Evolutionary conservation across 2,113 vertebrate species (phyloP).

Genomic region (Tretioscincus oriximinensis): DNA sequence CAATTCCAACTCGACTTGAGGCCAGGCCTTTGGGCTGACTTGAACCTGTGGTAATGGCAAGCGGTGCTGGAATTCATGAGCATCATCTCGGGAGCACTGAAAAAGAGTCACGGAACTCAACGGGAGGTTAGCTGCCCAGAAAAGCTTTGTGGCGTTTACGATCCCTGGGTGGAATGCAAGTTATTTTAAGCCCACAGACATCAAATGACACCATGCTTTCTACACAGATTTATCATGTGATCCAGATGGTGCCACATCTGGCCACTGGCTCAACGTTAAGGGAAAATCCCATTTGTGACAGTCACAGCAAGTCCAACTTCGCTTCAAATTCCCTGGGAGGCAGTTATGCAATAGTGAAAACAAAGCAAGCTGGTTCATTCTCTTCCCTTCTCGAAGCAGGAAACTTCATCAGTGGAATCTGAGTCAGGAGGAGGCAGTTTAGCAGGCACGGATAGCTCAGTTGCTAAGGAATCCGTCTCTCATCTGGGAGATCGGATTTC

Average conservation of each 20-base stretch:
- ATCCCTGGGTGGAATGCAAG: neutral
- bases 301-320: conserved; percentile 33
- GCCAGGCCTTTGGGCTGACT: neutral
- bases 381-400: conserved; percentile 28
- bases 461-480: no score
- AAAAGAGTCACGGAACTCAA: conserved; percentile 18
- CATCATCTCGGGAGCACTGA: neutral
- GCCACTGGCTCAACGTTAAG: conserved; percentile 44
- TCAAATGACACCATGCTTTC: conserved; percentile 20
- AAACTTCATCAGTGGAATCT: conserved; percentile 13
- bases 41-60: neutral
- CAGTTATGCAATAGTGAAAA: conserved; percentile 55
- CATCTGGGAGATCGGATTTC: no score
- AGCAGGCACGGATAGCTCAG: conserved; percentile 38
- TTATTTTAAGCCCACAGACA: conserved; percentile 19
- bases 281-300: conserved; percentile 55
- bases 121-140: neutral
- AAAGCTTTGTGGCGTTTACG: conserved; percentile 1
- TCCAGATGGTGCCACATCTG: conserved; percentile 56
- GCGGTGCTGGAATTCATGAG: neutral
- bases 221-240: conserved; percentile 37
- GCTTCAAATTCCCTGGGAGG: conserved; percentile 35
- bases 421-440: conserved; percentile 32
- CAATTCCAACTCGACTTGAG: neutral
- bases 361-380: conserved; percentile 2